A percentile compares a stretch with the other conserved stretches of the same genome.
These are phyloP conservation scores for Leptatherina wallacei DNA, from an alignment of 2,797 vertebrate species.

Conservation along the genomic window DNA sequence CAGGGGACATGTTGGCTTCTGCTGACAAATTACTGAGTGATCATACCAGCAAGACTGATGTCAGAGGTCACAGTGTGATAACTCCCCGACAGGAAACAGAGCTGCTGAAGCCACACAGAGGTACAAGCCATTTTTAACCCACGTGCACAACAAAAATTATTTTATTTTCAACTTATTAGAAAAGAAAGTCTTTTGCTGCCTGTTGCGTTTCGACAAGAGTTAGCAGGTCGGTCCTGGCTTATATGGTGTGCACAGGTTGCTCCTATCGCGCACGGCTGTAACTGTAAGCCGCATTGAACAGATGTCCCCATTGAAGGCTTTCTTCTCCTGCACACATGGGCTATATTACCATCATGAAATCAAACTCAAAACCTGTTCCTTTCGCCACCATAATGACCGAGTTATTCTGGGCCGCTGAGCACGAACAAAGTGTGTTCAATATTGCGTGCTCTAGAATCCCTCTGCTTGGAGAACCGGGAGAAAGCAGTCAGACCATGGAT, in stretches of 20 bases:
- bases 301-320: constrained; percentile 96
- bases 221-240: constrained; percentile 60
- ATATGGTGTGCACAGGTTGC: constrained; percentile 76
- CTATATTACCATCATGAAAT: constrained; percentile 95
- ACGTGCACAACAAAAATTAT: constrained; percentile 13
- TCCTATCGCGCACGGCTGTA: constrained; percentile 73
- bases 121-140: constrained; percentile 42
- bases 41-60: constrained; percentile 66
- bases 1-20: constrained; percentile 59
- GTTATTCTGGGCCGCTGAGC: constrained; percentile 98
- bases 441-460: constrained; percentile 94
- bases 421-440: constrained; percentile 96
- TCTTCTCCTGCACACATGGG: constrained; percentile 91
- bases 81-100: constrained; percentile 51
- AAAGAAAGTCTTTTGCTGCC: constrained; percentile 51
- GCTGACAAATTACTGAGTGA: constrained; percentile 73
- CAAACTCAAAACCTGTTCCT: constrained; percentile 97
- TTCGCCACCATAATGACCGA: constrained; percentile 95
- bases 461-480: constrained; percentile 75
- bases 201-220: constrained; percentile 59
- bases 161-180: constrained; percentile 31
- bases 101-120: constrained; percentile 21
- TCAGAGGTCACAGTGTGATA: constrained; percentile 74
- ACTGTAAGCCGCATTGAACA: constrained; percentile 91
- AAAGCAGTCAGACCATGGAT: constrained; percentile 73